phyloP scores from a whole-genome alignment of 2,888 invertebrate genomes.

The Fragum fragum region DNA sequence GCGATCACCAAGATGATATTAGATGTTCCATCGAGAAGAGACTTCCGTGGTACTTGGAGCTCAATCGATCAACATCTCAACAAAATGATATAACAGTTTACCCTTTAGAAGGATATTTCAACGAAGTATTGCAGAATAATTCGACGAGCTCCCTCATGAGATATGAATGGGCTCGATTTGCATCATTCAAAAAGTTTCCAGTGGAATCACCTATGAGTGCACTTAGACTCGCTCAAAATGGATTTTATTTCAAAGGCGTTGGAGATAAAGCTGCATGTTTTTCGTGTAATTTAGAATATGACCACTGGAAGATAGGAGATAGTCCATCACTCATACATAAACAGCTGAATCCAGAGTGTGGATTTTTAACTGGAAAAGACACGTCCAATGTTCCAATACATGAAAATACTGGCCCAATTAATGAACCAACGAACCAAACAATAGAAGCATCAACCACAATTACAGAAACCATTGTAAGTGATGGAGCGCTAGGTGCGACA shows the following conservation, averaged over 20 bases:
- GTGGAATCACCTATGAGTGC: not conserved
- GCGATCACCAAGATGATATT: too few relatives aligned
- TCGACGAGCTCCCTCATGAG: slow-evolving; percentile 7
- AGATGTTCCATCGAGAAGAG: not conserved
- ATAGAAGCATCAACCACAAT: not conserved
- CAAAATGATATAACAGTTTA: not conserved
- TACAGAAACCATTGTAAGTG: not conserved
- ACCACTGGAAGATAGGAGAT: slow-evolving; percentile 29
- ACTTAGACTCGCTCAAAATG: slow-evolving; percentile 23
- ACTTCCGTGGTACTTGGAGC: slow-evolving; percentile 4
- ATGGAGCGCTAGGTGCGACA: not conserved
- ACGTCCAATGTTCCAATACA: slow-evolving; percentile 22
- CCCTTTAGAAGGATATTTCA: slow-evolving; percentile 14
- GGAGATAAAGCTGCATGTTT: slow-evolving; percentile 34
- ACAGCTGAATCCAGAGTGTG: slow-evolving; percentile 13
- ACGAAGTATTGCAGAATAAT: slow-evolving; percentile 10
- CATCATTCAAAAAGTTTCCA: slow-evolving; percentile 27
- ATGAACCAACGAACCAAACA: not conserved
- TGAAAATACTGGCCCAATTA: not conserved
- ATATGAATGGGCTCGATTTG: slow-evolving; percentile 32
- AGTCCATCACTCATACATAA: slow-evolving; percentile 16
- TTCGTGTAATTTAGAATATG: slow-evolving; percentile 15
- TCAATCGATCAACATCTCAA: not conserved
- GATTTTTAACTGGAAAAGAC: not conserved
- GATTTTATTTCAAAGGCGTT: slow-evolving; percentile 29